phyloP scores from a whole-genome alignment of 2,888 invertebrate genomes.

The Drosophila colorata region DNA sequence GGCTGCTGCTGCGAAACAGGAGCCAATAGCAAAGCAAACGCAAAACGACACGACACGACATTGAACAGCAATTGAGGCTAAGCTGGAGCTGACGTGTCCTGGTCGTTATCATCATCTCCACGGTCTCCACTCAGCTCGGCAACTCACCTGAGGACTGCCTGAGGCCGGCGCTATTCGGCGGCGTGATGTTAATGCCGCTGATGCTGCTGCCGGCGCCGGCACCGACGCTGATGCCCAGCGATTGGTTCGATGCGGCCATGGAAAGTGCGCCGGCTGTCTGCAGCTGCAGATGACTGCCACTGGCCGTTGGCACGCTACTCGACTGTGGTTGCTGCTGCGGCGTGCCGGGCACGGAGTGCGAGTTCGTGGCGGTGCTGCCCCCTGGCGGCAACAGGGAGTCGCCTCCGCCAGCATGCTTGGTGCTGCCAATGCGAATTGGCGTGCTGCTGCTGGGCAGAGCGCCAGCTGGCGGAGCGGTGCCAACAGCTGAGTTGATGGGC shows the following conservation, averaged over 20 bases:
- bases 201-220: slow-evolving; percentile 63
- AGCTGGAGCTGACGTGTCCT: slow-evolving; percentile 34
- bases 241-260: slow-evolving; percentile 78
- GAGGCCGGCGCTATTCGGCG: slow-evolving; percentile 83
- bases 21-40: slow-evolving; percentile 13
- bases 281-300: slow-evolving; percentile 72
- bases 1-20: slow-evolving; percentile 21
- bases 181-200: slow-evolving; percentile 79
- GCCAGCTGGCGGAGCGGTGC: slow-evolving; percentile 20
- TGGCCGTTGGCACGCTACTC: slow-evolving; percentile 73
- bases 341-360: slow-evolving; percentile 61
- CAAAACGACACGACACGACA: slow-evolving; percentile 56
- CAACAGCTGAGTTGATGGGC: slow-evolving; percentile 34
- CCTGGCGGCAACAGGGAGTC: slow-evolving; percentile 62
- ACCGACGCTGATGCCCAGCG: slow-evolving; percentile 63
- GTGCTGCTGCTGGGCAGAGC: slow-evolving; percentile 77
- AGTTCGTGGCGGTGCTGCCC: slow-evolving; percentile 18
- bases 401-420: slow-evolving; percentile 59
- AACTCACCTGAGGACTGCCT: slow-evolving; percentile 82
- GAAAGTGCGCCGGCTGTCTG: slow-evolving; percentile 66
- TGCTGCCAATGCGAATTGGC: slow-evolving; percentile 82
- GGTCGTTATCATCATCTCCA: slow-evolving; percentile 14
- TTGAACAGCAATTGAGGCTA: slow-evolving; percentile 49
- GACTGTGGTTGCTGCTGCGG: slow-evolving; percentile 63
- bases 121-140: background rate